Evolutionary conservation across 2,113 vertebrate species (phyloP), one percentile per base, ranked within the genome.

Genomic region (Sakesphorus luctuosus): DNA sequence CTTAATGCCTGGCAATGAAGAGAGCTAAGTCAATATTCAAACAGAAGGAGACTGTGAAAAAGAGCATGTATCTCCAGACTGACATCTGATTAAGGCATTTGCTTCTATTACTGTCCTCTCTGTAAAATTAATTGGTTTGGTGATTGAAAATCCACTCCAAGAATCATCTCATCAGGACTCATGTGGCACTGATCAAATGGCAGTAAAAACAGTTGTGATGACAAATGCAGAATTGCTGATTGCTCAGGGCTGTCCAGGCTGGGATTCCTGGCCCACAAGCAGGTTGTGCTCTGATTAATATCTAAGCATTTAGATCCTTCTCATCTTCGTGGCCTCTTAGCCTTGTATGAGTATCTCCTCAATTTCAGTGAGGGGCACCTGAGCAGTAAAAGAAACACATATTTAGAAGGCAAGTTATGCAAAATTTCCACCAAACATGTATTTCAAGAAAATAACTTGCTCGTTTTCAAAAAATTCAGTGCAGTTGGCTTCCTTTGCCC

Each of bases 151-250:
- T 90, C 87, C 72, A 55, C 87, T 91, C 94, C 83, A 82, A 95
- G 91, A 96, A 92, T 94, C 76, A 88, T 93, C 69, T 78, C 55
- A 7, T 93, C 78, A 62, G 90, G 86, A 96, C 90, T 97, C 95
- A 95, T 88, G 82, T 96, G 90, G 93, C 79, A 86, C 88, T 96
- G 93, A 93, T 97, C 92, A 96, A 93, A 95, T 97, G 94, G 93
- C 93, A 97, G 93, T 93, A 96, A 92, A 97, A 96, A 95, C 84
- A 95, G 92, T 97, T 96, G 95, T 65, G 84, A 95, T 96, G 95
- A 96, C 92, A 96, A 96, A 96, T 96, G 90, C 84, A 93, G 93
- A 94, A 96, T 80, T 96, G 93, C 90, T 96, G 96, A 80, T 95
- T 91, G 92, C 94, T 93, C 59, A 69, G 87, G 93, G 94, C 82